These are phyloP conservation scores for Periophthalmus modestus DNA, from an alignment of 2,113 vertebrate genomes.

Conservation along the genomic window DNA sequence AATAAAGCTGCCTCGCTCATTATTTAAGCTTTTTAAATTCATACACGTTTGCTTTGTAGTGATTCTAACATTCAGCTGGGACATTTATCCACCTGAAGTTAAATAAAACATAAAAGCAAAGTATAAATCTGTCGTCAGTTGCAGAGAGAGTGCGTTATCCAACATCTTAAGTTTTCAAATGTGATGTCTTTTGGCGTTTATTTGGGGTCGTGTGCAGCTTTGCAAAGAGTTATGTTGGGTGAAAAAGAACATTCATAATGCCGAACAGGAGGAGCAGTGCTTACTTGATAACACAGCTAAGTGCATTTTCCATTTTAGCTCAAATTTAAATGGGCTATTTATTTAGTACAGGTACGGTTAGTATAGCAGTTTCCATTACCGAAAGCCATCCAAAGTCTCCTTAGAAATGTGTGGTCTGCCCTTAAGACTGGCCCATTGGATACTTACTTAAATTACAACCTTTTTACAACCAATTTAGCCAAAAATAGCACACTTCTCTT, in stretches of 20 bases:
- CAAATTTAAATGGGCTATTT: slow-evolving; percentile 13
- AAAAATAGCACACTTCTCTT: neutral
- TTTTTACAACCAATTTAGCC: neutral
- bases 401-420: neutral
- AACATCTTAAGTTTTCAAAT: neutral
- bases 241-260: neutral
- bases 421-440: neutral
- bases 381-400: neutral
- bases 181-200: slow-evolving; percentile 13
- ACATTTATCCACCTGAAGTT: slow-evolving; percentile 6
- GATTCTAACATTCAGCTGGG: neutral
- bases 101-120: slow-evolving; percentile 5
- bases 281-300: neutral
- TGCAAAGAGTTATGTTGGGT: neutral
- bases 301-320: slow-evolving; percentile 11
- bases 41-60: neutral
- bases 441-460: neutral
- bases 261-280: neutral
- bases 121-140: slow-evolving; percentile 15
- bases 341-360: neutral
- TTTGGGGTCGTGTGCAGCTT: slow-evolving; percentile 1
- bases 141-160: neutral
- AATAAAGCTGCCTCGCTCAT: neutral
- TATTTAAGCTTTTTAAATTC: neutral
- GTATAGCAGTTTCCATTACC: neutral